phyloP scores from a whole-genome alignment of 1,140 invertebrate genomes.

The Pseudomyrmex cubaensis region DNA sequence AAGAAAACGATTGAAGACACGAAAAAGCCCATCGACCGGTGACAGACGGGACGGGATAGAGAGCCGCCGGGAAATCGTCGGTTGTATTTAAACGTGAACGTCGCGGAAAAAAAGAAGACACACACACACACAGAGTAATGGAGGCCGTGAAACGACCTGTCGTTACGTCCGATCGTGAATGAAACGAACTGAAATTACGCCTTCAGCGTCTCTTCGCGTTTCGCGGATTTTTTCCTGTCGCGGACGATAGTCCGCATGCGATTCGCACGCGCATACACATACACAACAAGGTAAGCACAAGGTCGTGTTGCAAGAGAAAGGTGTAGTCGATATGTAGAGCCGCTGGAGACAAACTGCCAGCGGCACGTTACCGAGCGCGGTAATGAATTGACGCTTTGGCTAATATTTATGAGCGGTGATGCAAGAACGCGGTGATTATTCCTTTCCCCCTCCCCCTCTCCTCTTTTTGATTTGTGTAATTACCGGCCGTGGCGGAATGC shows the following conservation, averaged over 20 bases:
- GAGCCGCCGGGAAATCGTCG: not conserved
- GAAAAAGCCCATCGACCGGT: slow-evolving; percentile 12
- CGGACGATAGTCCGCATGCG: slow-evolving; percentile 5
- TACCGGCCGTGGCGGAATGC: slow-evolving; percentile 41
- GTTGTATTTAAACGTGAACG: slow-evolving; percentile 15
- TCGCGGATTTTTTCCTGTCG: not conserved
- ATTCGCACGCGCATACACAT: slow-evolving; percentile 7
- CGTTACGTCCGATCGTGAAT: slow-evolving; percentile 41
- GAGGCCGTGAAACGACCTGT: slow-evolving; percentile 28
- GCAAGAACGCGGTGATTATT: slow-evolving; percentile 52
- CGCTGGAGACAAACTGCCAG: slow-evolving; percentile 32
- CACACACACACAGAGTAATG: not conserved
- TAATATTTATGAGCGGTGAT: slow-evolving; percentile 55
- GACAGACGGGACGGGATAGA: slow-evolving; percentile 3
- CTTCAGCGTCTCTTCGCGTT: not conserved
- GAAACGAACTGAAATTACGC: slow-evolving; percentile 41
- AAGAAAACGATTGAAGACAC: slow-evolving; percentile 5
- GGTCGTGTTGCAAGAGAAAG: slow-evolving; percentile 26
- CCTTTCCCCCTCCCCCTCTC: not conserved
- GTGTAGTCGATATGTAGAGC: slow-evolving; percentile 33
- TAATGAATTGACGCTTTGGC: slow-evolving; percentile 63
- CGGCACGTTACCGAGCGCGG: slow-evolving; percentile 8
- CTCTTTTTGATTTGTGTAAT: slow-evolving; percentile 54
- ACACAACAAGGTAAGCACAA: slow-evolving; percentile 1
- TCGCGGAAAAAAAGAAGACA: too few species aligned